These are phyloP conservation scores for Diarsia brunnea DNA, from an alignment of 2,888 invertebrate genomes.

Conservation along the genomic window DNA sequence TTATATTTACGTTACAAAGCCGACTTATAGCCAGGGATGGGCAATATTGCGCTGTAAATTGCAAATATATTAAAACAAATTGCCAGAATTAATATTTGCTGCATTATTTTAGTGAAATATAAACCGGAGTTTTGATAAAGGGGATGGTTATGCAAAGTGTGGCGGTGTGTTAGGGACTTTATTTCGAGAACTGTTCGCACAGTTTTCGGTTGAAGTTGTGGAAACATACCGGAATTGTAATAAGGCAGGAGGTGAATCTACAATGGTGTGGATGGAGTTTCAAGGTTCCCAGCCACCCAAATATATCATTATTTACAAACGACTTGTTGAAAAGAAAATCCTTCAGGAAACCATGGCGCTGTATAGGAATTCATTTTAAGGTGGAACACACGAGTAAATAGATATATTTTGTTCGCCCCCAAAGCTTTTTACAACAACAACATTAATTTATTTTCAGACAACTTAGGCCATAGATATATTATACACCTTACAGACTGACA, in stretches of 20 bases:
- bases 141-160: conserved; percentile 60
- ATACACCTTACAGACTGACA: too few relatives aligned
- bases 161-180: conserved; percentile 42
- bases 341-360: background rate
- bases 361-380: background rate
- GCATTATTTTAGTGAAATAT: conserved; percentile 63
- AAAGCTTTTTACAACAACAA: too few relatives aligned
- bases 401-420: too few relatives aligned
- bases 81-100: conserved; percentile 72
- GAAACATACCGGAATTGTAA: conserved; percentile 13
- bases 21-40: conserved; percentile 52
- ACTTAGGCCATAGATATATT: too few relatives aligned
- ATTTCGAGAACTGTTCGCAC: conserved; percentile 51
- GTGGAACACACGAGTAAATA: background rate
- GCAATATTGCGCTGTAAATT: conserved; percentile 66
- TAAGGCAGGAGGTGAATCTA: background rate
- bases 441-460: too few relatives aligned
- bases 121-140: conserved; percentile 69
- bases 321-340: background rate
- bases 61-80: conserved; percentile 75
- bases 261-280: background rate
- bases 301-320: background rate
- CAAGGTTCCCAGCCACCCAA: background rate
- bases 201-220: conserved; percentile 42
- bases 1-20: conserved; percentile 59